These are phyloP conservation scores for Leontocebus nigricollis DNA, from an alignment of 2,797 vertebrate species.

Conservation along the genomic window DNA sequence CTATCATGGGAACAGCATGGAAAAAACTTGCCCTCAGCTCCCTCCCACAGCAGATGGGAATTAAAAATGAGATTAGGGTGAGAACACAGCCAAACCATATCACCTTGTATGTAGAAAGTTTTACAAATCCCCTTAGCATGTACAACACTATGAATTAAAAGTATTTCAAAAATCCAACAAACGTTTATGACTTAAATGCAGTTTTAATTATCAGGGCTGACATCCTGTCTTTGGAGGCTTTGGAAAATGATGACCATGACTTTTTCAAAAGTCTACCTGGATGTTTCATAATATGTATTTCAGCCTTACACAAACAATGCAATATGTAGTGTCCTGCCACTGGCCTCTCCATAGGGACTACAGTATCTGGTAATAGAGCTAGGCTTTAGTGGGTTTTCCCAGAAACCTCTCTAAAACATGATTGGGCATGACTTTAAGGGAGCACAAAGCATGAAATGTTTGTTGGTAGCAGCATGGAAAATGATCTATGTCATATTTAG, in stretches of 20 bases:
- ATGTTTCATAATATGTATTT: conserved; percentile 11
- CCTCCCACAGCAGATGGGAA: no score
- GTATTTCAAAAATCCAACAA: background rate
- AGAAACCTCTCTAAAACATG: background rate
- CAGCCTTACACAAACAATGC: background rate
- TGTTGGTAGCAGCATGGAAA: background rate
- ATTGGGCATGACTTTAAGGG: background rate
- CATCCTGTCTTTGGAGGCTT: background rate
- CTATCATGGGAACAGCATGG: no score
- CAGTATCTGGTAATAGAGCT: background rate
- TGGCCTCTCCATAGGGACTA: background rate
- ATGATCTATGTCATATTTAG: background rate
- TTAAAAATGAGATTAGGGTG: no score
- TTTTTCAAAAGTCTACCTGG: conserved; percentile 36
- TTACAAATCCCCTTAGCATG: background rate
- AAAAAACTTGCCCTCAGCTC: no score
- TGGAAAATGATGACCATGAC: background rate
- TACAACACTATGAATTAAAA: background rate
- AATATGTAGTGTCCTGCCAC: background rate
- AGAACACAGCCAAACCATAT: no score
- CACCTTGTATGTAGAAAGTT: background rate
- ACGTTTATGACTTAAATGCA: conserved; percentile 14
- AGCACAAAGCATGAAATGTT: background rate
- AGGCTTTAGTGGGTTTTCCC: background rate
- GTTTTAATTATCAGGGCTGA: background rate